Percentiles rank a stretch among this genome's conserved stretches.
phyloP scores from a whole-genome alignment of 1,140 invertebrate species.

The Campodea augens region DNA sequence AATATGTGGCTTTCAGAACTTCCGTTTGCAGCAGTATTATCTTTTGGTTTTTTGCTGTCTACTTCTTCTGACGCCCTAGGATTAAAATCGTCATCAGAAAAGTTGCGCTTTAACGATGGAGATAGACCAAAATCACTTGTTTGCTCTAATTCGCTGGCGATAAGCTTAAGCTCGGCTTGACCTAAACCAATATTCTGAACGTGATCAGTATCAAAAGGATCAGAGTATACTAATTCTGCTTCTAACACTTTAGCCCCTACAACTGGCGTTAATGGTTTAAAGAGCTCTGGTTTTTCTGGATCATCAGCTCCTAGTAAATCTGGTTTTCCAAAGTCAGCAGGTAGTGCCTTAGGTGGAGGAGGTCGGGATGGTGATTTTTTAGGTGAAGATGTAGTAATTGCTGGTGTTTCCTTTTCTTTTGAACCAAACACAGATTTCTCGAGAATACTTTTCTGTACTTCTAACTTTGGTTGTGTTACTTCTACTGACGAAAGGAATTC shows the following conservation, averaged over 20 bases:
- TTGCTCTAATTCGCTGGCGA: slow-evolving; percentile 12
- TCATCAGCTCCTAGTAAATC: background rate
- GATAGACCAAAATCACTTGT: too few relatives aligned
- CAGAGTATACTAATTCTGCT: slow-evolving; percentile 5
- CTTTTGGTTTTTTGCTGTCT: too few relatives aligned
- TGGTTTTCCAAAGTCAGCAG: background rate
- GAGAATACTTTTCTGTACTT: too few relatives aligned
- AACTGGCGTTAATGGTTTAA: slow-evolving; percentile 1
- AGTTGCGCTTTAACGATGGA: background rate
- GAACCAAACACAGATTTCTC: too few relatives aligned
- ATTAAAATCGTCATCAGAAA: slow-evolving; percentile 7
- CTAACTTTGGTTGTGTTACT: slow-evolving; percentile 12
- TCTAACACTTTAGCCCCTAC: background rate
- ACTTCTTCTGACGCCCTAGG: slow-evolving; percentile 3
- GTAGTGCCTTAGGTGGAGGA: too few relatives aligned
- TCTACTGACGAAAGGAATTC: slow-evolving; percentile 27
- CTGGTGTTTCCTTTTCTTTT: too few relatives aligned
- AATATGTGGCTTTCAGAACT: too few relatives aligned
- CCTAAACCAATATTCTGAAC: slow-evolving; percentile 6
- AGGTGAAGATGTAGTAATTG: too few relatives aligned
- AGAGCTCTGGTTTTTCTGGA: background rate
- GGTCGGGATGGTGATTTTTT: too few relatives aligned
- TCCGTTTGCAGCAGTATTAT: too few relatives aligned
- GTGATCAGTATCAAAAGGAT: slow-evolving; percentile 16
- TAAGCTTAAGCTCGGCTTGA: slow-evolving; percentile 12